Percentiles rank a stretch among this genome's conserved stretches.
phyloP scores from a whole-genome alignment of 2,888 invertebrate genomes.

The Colletes collaris region DNA sequence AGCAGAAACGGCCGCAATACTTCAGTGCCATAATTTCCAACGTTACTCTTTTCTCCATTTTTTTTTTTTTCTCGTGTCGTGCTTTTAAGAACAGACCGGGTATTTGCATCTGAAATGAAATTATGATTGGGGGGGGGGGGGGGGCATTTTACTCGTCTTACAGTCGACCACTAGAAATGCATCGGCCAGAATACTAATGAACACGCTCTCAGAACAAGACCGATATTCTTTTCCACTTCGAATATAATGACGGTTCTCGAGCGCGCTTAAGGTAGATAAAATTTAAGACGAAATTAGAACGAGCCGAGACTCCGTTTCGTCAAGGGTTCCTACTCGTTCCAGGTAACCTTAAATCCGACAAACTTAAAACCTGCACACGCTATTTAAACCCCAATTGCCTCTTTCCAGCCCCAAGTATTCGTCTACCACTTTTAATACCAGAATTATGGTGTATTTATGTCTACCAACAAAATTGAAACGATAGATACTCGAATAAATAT shows the following conservation, averaged over 20 bases:
- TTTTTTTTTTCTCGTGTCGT: conserved; percentile 11
- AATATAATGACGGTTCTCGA: conserved; percentile 40
- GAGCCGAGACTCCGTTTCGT: conserved; percentile 27
- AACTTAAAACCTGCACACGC: conserved; percentile 7
- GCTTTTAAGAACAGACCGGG: conserved; percentile 50
- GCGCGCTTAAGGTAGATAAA: conserved; percentile 54
- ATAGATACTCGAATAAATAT: no score
- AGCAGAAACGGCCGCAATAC: not conserved
- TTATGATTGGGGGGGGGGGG: conserved; percentile 64
- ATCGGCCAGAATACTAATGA: conserved; percentile 66
- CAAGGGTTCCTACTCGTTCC: not conserved
- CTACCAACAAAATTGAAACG: no score
- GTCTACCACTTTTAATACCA: conserved; percentile 1
- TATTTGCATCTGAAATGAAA: conserved; percentile 56
- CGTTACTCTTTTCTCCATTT: not conserved
- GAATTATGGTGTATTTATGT: no score
- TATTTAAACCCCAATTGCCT: not conserved
- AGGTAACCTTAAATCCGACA: conserved; percentile 1
- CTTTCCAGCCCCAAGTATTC: conserved; percentile 31
- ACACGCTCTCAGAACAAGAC: conserved; percentile 60
- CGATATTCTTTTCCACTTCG: conserved; percentile 64
- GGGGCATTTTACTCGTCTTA: conserved; percentile 47
- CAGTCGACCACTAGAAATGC: conserved; percentile 57
- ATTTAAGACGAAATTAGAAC: conserved; percentile 55
- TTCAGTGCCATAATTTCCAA: conserved; percentile 16